Percentiles rank a stretch among this genome's conserved stretches.
These are phyloP conservation scores for Epicampocera succincta DNA, from an alignment of 2,888 invertebrate genomes.

Conservation along the genomic window DNA sequence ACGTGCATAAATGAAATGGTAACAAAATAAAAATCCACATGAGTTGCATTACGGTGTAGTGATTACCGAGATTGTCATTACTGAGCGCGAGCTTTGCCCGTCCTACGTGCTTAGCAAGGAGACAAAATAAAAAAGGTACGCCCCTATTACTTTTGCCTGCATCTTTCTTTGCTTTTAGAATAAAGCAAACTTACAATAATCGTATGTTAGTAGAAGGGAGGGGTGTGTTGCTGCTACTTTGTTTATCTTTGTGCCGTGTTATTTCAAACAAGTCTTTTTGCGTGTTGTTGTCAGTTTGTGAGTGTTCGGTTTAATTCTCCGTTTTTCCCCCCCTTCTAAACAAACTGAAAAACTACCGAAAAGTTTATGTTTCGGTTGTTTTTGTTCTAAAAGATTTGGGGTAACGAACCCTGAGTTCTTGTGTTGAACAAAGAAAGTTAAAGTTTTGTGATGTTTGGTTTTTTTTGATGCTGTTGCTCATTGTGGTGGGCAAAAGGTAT, in stretches of 20 bases:
- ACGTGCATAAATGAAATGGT: no score
- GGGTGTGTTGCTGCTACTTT: conserved; percentile 23
- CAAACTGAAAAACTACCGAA: conserved; percentile 54
- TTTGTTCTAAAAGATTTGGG: conserved; percentile 25
- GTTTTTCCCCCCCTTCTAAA: not conserved
- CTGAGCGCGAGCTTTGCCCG: no score
- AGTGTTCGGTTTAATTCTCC: conserved; percentile 15
- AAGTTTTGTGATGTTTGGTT: conserved; percentile 27
- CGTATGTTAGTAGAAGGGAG: conserved; percentile 1
- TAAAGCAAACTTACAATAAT: conserved; percentile 8
- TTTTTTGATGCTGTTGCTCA: conserved; percentile 22
- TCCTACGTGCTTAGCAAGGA: no score
- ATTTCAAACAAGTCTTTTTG: conserved; percentile 31
- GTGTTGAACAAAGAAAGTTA: conserved; percentile 51
- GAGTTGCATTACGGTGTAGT: no score
- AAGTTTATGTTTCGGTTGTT: conserved; percentile 35
- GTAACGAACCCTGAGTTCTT: conserved; percentile 30
- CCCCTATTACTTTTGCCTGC: not conserved
- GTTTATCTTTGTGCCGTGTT: conserved; percentile 56
- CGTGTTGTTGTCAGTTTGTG: conserved; percentile 42
- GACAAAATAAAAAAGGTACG: not conserved
- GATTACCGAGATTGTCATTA: no score
- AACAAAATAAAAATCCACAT: no score
- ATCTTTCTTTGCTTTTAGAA: not conserved
- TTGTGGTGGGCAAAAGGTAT: conserved; percentile 19